Conservation (phyloP, 2,113 vertebrate genomes). For the Microtus oregoni region DNA sequence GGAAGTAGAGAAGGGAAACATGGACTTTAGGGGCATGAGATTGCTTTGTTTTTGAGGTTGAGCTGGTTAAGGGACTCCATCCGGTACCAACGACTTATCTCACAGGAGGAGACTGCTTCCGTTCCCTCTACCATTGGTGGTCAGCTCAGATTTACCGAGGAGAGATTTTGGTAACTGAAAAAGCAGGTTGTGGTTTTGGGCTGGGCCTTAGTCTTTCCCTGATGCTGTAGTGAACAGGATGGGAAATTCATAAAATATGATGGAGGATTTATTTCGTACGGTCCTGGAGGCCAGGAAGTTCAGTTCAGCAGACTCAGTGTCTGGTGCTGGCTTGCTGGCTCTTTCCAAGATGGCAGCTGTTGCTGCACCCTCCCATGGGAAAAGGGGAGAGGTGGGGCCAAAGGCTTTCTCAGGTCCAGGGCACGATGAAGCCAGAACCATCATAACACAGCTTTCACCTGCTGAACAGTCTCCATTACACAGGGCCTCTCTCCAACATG, state of each 20-base stretch:
- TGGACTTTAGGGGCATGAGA: conserved; percentile 68
- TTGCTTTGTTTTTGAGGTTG: conserved; percentile 77
- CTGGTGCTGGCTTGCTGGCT: not conserved
- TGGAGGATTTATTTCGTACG: not conserved
- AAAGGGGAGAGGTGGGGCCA: not conserved
- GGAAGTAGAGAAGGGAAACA: conserved; percentile 38
- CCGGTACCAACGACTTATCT: conserved; percentile 73
- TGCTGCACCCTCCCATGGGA: not conserved
- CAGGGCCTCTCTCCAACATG: not conserved
- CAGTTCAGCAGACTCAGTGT: not conserved
- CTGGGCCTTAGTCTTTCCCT: not conserved
- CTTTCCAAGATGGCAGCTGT: too few species aligned
- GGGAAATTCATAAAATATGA: not conserved
- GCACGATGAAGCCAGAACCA: not conserved
- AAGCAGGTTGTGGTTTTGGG: conserved; percentile 36
- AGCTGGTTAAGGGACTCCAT: conserved; percentile 64
- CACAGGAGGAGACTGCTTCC: conserved; percentile 74
- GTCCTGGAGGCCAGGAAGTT: not conserved
- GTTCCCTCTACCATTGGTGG: conserved; percentile 25
- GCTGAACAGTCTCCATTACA: not conserved
- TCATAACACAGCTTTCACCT: not conserved
- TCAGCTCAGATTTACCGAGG: conserved; percentile 63
- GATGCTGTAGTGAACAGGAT: not conserved
- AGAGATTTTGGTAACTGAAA: conserved; percentile 74
- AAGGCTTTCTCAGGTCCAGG: not conserved